Conservation (phyloP, 1,140 invertebrate species). For the Monomorium pharaonis region DNA sequence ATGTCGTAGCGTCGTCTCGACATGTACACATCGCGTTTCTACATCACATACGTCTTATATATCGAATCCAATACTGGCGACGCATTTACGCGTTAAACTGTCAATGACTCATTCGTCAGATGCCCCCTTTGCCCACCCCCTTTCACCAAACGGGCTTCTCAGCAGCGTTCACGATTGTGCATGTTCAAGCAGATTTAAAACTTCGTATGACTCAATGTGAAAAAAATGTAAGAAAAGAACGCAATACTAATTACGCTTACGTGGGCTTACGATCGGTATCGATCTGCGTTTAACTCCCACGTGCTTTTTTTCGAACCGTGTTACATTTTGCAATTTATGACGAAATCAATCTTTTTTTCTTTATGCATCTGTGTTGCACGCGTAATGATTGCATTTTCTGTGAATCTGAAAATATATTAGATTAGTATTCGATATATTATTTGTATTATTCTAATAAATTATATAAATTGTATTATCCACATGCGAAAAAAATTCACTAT, state of each 20-base stretch:
- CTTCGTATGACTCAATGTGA: slow-evolving; percentile 28
- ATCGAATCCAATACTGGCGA: slow-evolving; percentile 42
- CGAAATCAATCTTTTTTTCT: slow-evolving; percentile 1
- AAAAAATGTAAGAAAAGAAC: slow-evolving; percentile 47
- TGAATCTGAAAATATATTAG: not conserved
- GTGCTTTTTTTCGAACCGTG: not conserved
- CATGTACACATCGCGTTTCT: not conserved
- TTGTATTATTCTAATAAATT: not conserved
- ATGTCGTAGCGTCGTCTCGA: not conserved
- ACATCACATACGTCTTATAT: slow-evolving; percentile 19
- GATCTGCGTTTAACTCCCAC: slow-evolving; percentile 23
- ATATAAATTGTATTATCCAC: not conserved
- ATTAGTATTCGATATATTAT: slow-evolving; percentile 6
- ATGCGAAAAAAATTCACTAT: not conserved
- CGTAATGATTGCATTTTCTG: not conserved
- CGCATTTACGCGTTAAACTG: slow-evolving; percentile 57
- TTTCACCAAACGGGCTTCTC: slow-evolving; percentile 28
- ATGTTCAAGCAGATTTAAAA: slow-evolving; percentile 34
- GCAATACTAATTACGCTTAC: slow-evolving; percentile 28
- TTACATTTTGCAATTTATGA: slow-evolving; percentile 27
- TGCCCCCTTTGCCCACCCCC: slow-evolving; percentile 26
- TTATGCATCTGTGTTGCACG: not conserved
- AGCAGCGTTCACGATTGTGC: slow-evolving; percentile 28
- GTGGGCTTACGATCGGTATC: slow-evolving; percentile 16
- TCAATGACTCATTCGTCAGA: slow-evolving; percentile 59